Evolutionary conservation across 2,888 invertebrate genomes (phyloP).

Genomic region (Buathra laborator): DNA sequence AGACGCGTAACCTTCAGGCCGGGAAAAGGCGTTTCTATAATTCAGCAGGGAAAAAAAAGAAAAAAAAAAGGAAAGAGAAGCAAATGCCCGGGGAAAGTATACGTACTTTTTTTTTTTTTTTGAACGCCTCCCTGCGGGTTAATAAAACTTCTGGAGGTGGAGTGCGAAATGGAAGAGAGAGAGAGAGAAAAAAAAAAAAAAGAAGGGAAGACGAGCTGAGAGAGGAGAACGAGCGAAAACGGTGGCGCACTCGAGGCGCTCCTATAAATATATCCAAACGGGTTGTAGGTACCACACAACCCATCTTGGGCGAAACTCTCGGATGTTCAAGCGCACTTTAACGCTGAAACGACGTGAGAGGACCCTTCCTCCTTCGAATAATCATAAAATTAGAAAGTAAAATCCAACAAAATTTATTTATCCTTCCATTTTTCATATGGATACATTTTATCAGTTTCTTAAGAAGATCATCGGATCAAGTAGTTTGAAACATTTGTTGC

Average conservation of each 20-base stretch:
- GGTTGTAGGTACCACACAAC: slow-evolving; percentile 30
- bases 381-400: not conserved
- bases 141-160: slow-evolving; percentile 46
- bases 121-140: slow-evolving; percentile 43
- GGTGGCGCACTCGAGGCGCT: slow-evolving; percentile 31
- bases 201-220: slow-evolving; percentile 18
- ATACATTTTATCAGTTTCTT: not conserved
- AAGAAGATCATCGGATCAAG: not conserved
- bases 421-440: not conserved
- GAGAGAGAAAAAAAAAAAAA: not conserved
- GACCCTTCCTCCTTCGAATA: slow-evolving; percentile 3
- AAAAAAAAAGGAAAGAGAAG: not conserved
- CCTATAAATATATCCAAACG: slow-evolving; percentile 54
- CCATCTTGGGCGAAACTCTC: slow-evolving; percentile 25
- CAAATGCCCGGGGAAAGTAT: not conserved
- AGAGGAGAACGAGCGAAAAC: slow-evolving; percentile 32
- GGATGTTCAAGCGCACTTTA: slow-evolving; percentile 38
- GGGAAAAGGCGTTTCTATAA: slow-evolving; percentile 54
- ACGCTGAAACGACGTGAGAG: slow-evolving; percentile 23
- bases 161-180: slow-evolving; percentile 32
- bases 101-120: slow-evolving; percentile 10
- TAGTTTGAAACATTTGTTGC: not conserved
- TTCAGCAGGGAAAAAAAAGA: slow-evolving; percentile 19
- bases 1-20: slow-evolving; percentile 39
- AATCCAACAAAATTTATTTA: not conserved